Evolutionary conservation across 2,113 vertebrate genomes (phyloP), one percentile per base, ranked within the genome.

Genomic region (Phaethornis superciliosus): DNA sequence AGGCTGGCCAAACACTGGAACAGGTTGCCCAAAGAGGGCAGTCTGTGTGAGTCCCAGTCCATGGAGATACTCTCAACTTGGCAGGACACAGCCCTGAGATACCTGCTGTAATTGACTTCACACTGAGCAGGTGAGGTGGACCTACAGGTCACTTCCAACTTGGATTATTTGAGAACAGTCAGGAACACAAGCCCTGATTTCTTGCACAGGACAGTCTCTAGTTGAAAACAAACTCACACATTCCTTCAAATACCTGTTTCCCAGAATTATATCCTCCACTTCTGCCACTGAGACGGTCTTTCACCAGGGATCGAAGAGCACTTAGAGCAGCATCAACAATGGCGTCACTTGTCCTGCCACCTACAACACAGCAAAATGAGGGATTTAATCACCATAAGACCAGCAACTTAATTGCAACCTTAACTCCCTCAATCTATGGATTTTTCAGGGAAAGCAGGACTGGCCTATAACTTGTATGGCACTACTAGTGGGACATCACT

Each of bases 261-360:
- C 96, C 98, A 75, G 98, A 98, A 88, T 98, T 97, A 8, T 98
- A 98, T 55, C 99, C 95, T 52, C 99, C 98, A 4, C 98, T 96
- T 91, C 96, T 97, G 70, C 99, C 99, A 15, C 96, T 97, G 23
- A 99, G 97, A 44, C 99, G 96, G 8, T 99, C 99, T 96, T 99
- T 99, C 33, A 99, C 99, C 20, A 99, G 94, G 54, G 97, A 96
- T 19, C 98, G 98, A n/a, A 99, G 74, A 52, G 98, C 94, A 20
- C 97, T 98, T 49, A 99, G 93, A 13, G 99, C 99, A n/a, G 97
- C 96, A 4, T 99, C 99, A 0, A 99, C 98, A 2, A 99, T 99
- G n/a, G 99, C 98, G 2, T 99, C 98, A 3, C 98, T 98, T 4
- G 96, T 99, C 81, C 99, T 98, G 91, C 98, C 99, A 72, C 99